Evolutionary conservation across 2,888 invertebrate genomes (phyloP).

Genomic region (Platycheirus rosarum): DNA sequence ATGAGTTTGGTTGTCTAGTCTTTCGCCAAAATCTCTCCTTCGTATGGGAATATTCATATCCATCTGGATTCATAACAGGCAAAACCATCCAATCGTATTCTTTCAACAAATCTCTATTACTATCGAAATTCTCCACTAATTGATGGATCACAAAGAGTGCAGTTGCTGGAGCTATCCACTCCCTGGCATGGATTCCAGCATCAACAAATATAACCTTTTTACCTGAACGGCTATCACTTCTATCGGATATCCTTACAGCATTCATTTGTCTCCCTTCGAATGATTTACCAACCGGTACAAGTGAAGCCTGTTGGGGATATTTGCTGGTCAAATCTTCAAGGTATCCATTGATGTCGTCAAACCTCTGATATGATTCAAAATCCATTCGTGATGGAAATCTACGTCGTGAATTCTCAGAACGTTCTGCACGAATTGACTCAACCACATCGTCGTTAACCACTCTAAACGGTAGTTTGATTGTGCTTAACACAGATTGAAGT

Average conservation of each 20-base stretch:
- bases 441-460: constrained; percentile 35
- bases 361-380: constrained; percentile 75
- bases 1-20: constrained; percentile 81
- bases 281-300: constrained; percentile 85
- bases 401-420: constrained; percentile 26
- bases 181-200: constrained; percentile 86
- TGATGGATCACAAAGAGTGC: constrained; percentile 84
- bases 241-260: constrained; percentile 85
- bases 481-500: constrained; percentile 15
- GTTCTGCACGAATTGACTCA: constrained; percentile 32
- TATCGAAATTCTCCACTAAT: constrained; percentile 83
- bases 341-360: constrained; percentile 83
- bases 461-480: constrained; percentile 14
- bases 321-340: constrained; percentile 82
- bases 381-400: constrained; percentile 41
- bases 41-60: constrained; percentile 85
- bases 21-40: constrained; percentile 84
- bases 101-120: constrained; percentile 83
- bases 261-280: constrained; percentile 85
- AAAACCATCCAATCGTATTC: constrained; percentile 87
- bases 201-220: constrained; percentile 84
- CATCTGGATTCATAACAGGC: constrained; percentile 88
- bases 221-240: constrained; percentile 79
- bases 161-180: constrained; percentile 86
- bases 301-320: constrained; percentile 83